These are phyloP conservation scores for Forbesichthys agassizii DNA, from an alignment of 2,113 vertebrate genomes.

Conservation along the genomic window DNA sequence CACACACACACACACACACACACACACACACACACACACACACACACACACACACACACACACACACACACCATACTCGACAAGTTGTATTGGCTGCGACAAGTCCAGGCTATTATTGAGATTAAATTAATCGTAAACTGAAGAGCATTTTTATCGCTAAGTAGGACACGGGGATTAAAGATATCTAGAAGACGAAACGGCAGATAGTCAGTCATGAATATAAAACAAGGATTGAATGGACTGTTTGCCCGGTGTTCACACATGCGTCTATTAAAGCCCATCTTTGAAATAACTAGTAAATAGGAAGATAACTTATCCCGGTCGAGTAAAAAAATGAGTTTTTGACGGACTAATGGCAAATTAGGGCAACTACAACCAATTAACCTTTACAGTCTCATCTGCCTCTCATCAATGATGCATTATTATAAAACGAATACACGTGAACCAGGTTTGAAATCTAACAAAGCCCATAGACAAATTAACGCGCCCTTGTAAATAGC, in stretches of 20 bases:
- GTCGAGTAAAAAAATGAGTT: neutral
- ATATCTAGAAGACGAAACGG: constrained; percentile 67
- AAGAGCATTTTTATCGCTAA: constrained; percentile 79
- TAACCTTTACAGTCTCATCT: constrained; percentile 7
- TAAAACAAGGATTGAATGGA: constrained; percentile 56
- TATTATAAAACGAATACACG: no score
- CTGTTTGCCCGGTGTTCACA: constrained; percentile 42
- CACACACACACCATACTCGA: constrained; percentile 46
- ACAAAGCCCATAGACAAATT: neutral
- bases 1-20: no score
- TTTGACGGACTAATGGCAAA: no score
- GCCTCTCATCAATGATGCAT: neutral
- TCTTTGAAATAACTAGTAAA: constrained; percentile 33
- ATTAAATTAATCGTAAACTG: constrained; percentile 86
- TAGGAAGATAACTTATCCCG: constrained; percentile 31
- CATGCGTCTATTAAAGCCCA: constrained; percentile 47
- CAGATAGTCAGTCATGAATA: constrained; percentile 65
- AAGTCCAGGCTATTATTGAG: constrained; percentile 79
- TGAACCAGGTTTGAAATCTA: neutral
- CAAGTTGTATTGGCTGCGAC: constrained; percentile 79
- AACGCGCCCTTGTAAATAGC: constrained; percentile 9
- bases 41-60: no score
- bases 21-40: no score
- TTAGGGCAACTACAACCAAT: neutral
- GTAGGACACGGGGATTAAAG: constrained; percentile 62